Evolutionary conservation across 1,140 invertebrate species (phyloP).

Genomic region (Calephelis nemesis): DNA sequence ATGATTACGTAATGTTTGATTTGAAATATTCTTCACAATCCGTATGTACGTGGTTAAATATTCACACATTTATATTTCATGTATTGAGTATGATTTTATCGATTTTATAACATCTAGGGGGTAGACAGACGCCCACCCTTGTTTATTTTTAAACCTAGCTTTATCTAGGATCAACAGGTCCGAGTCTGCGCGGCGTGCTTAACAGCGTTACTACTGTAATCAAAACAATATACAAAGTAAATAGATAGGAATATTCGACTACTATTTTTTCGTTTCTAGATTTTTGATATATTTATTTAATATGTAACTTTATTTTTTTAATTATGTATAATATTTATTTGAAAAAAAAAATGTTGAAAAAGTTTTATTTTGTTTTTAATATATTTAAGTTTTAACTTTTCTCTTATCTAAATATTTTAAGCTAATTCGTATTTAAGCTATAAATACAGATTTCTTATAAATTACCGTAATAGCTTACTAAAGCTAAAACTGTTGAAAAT

Average conservation of each 20-base stretch:
- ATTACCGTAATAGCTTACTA: no score
- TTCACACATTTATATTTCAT: not conserved
- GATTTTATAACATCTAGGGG: not conserved
- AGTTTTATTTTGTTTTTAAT: no score
- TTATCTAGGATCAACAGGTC: constrained; percentile 22
- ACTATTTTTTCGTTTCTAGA: not conserved
- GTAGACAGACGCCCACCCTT: not conserved
- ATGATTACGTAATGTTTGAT: no score
- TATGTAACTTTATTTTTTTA: no score
- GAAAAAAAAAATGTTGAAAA: no score
- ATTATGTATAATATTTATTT: no score
- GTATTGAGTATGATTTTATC: not conserved
- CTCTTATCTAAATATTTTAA: no score
- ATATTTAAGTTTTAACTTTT: no score
- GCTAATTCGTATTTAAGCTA: no score
- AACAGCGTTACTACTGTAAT: not conserved
- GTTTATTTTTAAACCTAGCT: constrained; percentile 18
- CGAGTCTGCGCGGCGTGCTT: constrained; percentile 23
- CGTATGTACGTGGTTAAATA: not conserved
- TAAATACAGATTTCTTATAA: no score
- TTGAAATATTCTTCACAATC: no score
- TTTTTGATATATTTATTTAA: not conserved
- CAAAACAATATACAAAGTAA: not conserved
- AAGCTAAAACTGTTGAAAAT: no score
- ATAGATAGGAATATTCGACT: not conserved